Evolutionary conservation across 2,113 vertebrate species (phyloP), one percentile per base, ranked within the genome.

Genomic region (Catharus bicknelli): DNA sequence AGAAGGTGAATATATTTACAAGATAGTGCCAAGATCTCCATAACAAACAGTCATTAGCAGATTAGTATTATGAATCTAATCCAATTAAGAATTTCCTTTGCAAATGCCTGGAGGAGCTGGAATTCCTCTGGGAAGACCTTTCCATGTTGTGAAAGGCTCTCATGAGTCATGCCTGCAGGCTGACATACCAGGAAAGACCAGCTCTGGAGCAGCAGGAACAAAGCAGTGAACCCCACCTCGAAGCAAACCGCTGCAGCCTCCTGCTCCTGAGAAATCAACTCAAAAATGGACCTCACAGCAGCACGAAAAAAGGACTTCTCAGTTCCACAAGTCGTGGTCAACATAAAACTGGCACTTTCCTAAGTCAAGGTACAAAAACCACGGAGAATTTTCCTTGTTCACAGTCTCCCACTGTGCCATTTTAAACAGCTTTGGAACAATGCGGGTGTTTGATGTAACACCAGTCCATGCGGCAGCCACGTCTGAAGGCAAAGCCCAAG

Each of bases 71-170:
- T 53, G 90, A 96, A 96, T 93, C 82, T 94, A 96, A 96, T 96
- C 94, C 95, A 95, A 97, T 97, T 96, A 96, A 97, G 84, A 96
- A 88, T 81, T 95, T 94, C 87, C 91, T 93, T 91, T 92, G 91
- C 95, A 96, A 96, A 85, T 90, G 88, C 80, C 94, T 89, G 81
- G 45, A 97, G 93, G 91, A 92, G 86, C 74, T 47, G 92, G 86
- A 97, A 95, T 93, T 91, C 89, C 88, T 97, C 62, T 66, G 94
- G 93, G 93, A 96, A 92, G 89, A 86, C 73, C 63, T 95, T 96
- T 82, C 93, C 91, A 81, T 3, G 4, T 79, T 95, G 86, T 92
- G 92, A 93, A 95, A 94, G 50, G 66, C 88, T 96, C 92, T 80
- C 40, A 14, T 86, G 70, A 96, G 72, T 70, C 91, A 89, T 2